Conservation (phyloP, 2,113 vertebrate species). For the Toxotes chatareus region DNA sequence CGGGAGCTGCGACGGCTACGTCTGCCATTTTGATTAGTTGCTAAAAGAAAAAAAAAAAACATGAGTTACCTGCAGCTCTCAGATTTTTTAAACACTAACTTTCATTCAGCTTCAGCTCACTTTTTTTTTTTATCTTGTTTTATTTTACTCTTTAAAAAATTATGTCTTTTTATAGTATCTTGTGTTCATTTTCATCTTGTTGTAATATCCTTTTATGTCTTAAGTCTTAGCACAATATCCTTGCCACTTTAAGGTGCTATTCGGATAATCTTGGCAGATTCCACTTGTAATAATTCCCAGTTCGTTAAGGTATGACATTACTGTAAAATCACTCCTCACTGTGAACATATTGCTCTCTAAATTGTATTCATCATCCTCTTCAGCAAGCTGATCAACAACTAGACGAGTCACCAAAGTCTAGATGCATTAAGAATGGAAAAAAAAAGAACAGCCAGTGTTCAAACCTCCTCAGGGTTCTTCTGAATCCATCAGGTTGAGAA, state of each 20-base stretch:
- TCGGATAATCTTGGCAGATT: not conserved
- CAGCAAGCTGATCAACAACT: not conserved
- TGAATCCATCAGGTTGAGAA: not conserved
- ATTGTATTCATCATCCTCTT: not conserved
- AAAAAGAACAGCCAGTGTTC: not conserved
- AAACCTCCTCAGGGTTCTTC: not conserved
- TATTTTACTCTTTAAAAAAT: not conserved
- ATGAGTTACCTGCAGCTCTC: not conserved
- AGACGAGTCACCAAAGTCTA: not conserved
- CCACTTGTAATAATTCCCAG: not conserved
- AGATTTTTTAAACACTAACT: not conserved
- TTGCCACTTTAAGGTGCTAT: too few relatives aligned
- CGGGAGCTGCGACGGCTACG: slow-evolving; percentile 52
- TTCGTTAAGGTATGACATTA: not conserved
- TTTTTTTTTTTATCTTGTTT: not conserved
- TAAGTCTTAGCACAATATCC: not conserved
- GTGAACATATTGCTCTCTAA: not conserved
- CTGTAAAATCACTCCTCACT: not conserved
- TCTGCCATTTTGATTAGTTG: slow-evolving; percentile 56
- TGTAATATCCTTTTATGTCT: not conserved
- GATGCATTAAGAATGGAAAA: not conserved
- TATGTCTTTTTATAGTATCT: too few relatives aligned
- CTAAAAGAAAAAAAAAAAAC: slow-evolving; percentile 25
- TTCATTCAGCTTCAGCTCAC: too few relatives aligned
- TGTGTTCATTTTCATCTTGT: too few relatives aligned